Evolutionary conservation across 2,888 invertebrate species (phyloP), one percentile per base, ranked within the genome.

Genomic region (Blastobasis adustella): DNA sequence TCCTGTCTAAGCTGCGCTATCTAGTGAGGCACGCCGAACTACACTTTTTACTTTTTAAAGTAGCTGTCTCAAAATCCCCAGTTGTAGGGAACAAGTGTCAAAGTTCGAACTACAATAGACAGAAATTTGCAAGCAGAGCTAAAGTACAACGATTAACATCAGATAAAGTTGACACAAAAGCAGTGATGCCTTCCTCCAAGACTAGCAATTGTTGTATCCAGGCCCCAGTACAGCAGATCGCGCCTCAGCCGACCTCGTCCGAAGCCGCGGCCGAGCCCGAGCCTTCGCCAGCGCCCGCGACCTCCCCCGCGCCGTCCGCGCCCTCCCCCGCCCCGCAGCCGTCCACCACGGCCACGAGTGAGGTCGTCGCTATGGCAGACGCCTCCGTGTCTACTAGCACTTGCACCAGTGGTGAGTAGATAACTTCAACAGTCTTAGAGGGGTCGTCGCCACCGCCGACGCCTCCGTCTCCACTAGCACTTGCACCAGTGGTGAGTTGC

Each of bases 221-320:
- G 64, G 55, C 69, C 40, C 70, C 76, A 7, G 62, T 75, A 49
- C 79, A 75, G 48, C 81, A 79, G 55, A 69, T 79, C 40, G 68
- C 73, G 6, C 67, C 77, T 2, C 75, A 75, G 48, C 46, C 59
- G 39, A 48, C 62, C 4, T 67, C 63, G 5, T 58, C 59, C 4
- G 54, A 58, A 8, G 48, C 57, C 10, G 53, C 61, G 9, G 46
- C 57, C 4, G 58, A 65, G 5, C 57, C 58, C 4, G 52, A 57
- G n/a, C 49, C 58, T 0, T 54, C 54, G 36, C 40, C 58, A 23
- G 55, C 59, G 0, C 41, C 71, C 73, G 53, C 68, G 69, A 6
- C 68, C 76, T 3, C 75, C 72, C 53, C 68, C 60, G 49, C 7
- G 6, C n/a, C 47, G 10, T 56, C 49, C 38, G 57, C 51, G 42